Percentiles rank a stretch among this genome's conserved stretches.
phyloP scores from a whole-genome alignment of 2,888 invertebrate genomes.

The Clitarchus hookeri region DNA sequence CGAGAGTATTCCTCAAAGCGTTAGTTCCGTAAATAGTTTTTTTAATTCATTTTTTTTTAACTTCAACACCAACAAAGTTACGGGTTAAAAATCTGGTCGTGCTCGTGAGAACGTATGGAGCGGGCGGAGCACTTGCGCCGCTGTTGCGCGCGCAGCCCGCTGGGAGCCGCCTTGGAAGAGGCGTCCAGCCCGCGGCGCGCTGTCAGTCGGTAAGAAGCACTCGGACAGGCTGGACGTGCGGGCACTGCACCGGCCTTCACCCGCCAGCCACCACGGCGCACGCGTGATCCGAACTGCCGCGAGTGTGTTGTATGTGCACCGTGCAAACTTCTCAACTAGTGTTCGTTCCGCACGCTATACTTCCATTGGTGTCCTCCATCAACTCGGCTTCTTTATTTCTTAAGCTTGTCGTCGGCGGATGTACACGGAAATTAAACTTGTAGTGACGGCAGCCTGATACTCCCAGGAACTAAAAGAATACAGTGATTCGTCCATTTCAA shows the following conservation, averaged over 20 bases:
- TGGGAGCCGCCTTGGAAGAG: background rate
- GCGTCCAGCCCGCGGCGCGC: background rate
- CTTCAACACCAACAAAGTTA: no score
- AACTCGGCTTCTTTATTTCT: no score
- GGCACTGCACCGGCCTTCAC: background rate
- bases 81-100: no score
- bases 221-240: background rate
- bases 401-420: background rate
- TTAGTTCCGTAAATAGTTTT: no score
- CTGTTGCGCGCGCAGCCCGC: background rate
- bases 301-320: no score
- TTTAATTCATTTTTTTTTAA: no score
- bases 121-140: background rate
- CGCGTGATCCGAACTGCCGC: background rate
- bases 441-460: background rate
- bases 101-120: background rate
- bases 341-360: background rate
- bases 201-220: background rate
- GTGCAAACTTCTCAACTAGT: no score
- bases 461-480: background rate
- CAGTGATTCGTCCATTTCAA: background rate
- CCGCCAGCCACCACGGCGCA: background rate
- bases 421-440: background rate
- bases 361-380: background rate
- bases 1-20: no score